These are phyloP conservation scores for Elysia chlorotica DNA, from an alignment of 1,140 invertebrate species.

Conservation along the genomic window DNA sequence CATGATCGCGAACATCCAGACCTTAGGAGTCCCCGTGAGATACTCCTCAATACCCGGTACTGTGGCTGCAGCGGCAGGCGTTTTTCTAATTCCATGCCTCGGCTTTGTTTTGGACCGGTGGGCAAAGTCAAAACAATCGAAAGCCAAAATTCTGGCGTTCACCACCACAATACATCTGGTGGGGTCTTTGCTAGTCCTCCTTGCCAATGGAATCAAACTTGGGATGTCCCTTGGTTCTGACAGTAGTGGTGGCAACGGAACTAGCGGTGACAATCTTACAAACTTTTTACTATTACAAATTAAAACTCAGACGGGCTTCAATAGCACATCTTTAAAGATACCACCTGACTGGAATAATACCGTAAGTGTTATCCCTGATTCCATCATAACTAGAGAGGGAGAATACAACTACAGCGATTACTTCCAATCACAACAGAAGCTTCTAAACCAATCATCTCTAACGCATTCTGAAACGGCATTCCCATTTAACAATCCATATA, in stretches of 20 bases:
- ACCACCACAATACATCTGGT: neutral
- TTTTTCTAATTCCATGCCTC: constrained; percentile 15
- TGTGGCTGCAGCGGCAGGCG: constrained; percentile 10
- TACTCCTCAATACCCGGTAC: constrained; percentile 19
- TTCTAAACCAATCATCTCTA: neutral
- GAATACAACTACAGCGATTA: neutral
- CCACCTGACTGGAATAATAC: no score
- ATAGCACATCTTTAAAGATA: no score
- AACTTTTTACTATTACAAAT: neutral
- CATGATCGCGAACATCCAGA: constrained; percentile 22
- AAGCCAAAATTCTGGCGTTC: neutral
- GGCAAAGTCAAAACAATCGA: constrained; percentile 3
- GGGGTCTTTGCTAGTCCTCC: neutral
- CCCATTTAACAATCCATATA: neutral
- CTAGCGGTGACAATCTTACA: neutral
- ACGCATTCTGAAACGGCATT: neutral
- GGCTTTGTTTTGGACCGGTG: constrained; percentile 24
- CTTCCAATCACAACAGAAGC: neutral
- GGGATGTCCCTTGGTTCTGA: neutral
- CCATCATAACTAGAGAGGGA: no score
- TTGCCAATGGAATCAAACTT: neutral
- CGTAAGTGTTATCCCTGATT: no score
- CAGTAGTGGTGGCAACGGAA: neutral
- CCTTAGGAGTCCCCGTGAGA: neutral
- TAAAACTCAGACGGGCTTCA: no score